Conservation (phyloP, 2,113 vertebrate species). For the Urocitellus parryii region DNA sequence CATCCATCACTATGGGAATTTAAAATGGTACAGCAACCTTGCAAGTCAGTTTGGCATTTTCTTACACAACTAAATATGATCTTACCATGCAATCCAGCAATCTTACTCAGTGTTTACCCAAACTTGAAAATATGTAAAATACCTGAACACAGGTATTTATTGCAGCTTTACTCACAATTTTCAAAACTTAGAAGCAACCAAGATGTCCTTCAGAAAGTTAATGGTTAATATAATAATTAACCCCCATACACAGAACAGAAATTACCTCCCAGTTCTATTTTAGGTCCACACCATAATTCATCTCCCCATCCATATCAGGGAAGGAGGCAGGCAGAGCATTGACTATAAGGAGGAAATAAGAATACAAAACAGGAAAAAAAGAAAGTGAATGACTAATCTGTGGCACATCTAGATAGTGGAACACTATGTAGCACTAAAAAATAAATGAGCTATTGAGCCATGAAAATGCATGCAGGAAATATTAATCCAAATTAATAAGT, state of each 20-base stretch:
- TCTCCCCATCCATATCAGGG: too few relatives aligned
- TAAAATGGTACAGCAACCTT: not conserved
- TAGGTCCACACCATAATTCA: too few relatives aligned
- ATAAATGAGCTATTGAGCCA: not conserved
- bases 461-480: not conserved
- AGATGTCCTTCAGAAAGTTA: not conserved
- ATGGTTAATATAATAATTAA: too few relatives aligned
- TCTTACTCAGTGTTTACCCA: not conserved
- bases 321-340: too few relatives aligned
- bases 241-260: too few relatives aligned
- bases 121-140: not conserved
- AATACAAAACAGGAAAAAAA: not conserved
- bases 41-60: not conserved
- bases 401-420: not conserved
- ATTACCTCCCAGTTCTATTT: too few relatives aligned
- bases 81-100: not conserved
- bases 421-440: not conserved
- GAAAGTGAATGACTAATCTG: not conserved
- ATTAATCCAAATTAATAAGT: not conserved
- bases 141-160: not conserved
- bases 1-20: not conserved
- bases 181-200: not conserved
- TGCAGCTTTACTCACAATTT: not conserved
- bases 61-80: slow-evolving; percentile 18
- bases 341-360: too few relatives aligned